Evolutionary conservation across 35 echinoderm and acorn worm genomes (phyloP), one percentile per base, ranked within the genome.

Genomic region (Stichopus chloronotus): DNA sequence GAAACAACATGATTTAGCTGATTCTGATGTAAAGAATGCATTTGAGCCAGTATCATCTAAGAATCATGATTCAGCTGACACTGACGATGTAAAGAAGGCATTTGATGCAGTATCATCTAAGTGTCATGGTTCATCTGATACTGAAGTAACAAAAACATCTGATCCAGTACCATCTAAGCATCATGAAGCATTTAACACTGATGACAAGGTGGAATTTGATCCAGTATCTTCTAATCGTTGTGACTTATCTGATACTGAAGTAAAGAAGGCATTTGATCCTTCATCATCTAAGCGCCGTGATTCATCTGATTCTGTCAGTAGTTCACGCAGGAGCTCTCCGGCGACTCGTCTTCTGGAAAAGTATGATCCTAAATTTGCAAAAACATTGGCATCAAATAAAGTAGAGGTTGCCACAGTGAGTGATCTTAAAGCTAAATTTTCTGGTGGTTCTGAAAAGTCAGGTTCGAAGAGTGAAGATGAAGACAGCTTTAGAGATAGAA

Each of bases 361-460:
- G n/a, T 94, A 94, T 65, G 94, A 94, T 58, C 90, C 94, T 9
- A 92, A 72, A 8, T 92, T 94, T 78, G 90, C 94, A 71, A 91
- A 83, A 72, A 59, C 52, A 10, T 17, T 91, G 22, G 90, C 90
- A 84, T 56, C 63, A 57, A 84, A 81, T 25, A 92, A 92, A 76
- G 90, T 82, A 57, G 94, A 94, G 63, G 96, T 97, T 63, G 76
- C 30, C 8, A 25, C 90, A 7, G 90, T 91, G 8, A 80, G 90
- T 12, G 92, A 93, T 59, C 84, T 97, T 53, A 90, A 94, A 59
- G 91, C 92, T 69, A 97, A 95, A 77, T 97, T 97, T 82, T 95
- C 58, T 63, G 94, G 94, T 13, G 94, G 96, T 89, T 71, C 87
- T 16, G 57, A 89, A 16, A 53, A 59, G 2, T 59, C 65, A 1